Percentiles rank a stretch among this genome's conserved stretches.
Conservation (phyloP, 2,888 invertebrate species). For the Tipula vernalis region DNA sequence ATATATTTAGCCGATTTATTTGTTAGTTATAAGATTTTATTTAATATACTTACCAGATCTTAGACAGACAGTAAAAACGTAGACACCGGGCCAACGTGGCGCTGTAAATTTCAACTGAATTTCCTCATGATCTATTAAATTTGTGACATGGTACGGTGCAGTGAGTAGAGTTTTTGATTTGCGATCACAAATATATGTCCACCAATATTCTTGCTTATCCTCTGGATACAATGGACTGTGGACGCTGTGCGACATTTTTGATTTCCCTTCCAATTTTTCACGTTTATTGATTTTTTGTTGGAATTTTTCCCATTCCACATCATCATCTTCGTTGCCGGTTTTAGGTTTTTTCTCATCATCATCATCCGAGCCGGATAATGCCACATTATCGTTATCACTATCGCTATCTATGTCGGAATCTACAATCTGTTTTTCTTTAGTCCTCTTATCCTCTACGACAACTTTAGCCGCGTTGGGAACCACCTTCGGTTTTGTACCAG, state of each 20-base stretch:
- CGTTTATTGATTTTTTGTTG: slow-evolving; percentile 77
- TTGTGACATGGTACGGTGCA: slow-evolving; percentile 87
- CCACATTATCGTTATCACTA: slow-evolving; percentile 39
- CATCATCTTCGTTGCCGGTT: slow-evolving; percentile 47
- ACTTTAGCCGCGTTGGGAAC: slow-evolving; percentile 19
- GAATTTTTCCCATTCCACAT: slow-evolving; percentile 83
- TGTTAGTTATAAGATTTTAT: background rate
- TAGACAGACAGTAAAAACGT: slow-evolving; percentile 84
- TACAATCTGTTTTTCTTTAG: slow-evolving; percentile 19
- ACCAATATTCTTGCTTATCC: slow-evolving; percentile 98
- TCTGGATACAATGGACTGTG: slow-evolving; percentile 94
- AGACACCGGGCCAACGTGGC: slow-evolving; percentile 84
- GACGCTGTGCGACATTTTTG: slow-evolving; percentile 89
- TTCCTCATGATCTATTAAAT: slow-evolving; percentile 78
- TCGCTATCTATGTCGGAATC: slow-evolving; percentile 29
- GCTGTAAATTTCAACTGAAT: slow-evolving; percentile 94
- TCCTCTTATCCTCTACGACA: slow-evolving; percentile 22
- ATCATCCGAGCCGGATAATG: slow-evolving; percentile 37
- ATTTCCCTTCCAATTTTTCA: slow-evolving; percentile 85
- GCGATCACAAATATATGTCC: slow-evolving; percentile 95
- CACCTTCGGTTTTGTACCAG: slow-evolving; percentile 13
- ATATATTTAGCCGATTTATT: background rate
- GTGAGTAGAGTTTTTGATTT: slow-evolving; percentile 85
- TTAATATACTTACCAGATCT: slow-evolving; percentile 48
- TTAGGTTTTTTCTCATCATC: slow-evolving; percentile 47